A percentile compares a stretch with the other conserved stretches of the same genome.
Evolutionary conservation across 2,888 invertebrate genomes (phyloP).

Genomic region (Calameuta filiformis): DNA sequence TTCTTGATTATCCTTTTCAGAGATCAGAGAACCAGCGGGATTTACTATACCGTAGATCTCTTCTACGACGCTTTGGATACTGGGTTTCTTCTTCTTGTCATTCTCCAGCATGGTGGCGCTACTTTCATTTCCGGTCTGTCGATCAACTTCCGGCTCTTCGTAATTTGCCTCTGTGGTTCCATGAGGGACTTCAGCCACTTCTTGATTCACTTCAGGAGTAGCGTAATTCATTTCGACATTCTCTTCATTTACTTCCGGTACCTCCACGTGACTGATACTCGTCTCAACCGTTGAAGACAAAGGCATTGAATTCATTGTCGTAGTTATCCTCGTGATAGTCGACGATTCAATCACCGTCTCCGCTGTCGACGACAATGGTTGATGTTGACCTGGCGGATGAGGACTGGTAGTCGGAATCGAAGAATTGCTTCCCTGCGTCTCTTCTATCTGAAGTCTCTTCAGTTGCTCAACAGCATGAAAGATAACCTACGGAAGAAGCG

Average conservation of each 20-base stretch:
- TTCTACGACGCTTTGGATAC: conserved; percentile 45
- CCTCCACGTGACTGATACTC: conserved; percentile 36
- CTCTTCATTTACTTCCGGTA: conserved; percentile 50
- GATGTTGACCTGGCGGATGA: conserved; percentile 40
- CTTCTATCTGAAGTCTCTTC: conserved; percentile 44
- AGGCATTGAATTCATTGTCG: not conserved
- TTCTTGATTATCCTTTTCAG: not conserved
- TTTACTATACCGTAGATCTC: conserved; percentile 46
- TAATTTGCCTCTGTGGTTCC: conserved; percentile 35
- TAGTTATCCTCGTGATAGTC: not conserved
- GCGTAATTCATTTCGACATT: conserved; percentile 46
- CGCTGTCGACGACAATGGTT: conserved; percentile 8
- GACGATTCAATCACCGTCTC: not conserved
- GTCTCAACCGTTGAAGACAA: not conserved
- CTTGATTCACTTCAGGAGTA: conserved; percentile 47
- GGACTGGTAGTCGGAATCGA: conserved; percentile 37
- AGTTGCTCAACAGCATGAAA: conserved; percentile 57
- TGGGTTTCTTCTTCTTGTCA: conserved; percentile 29
- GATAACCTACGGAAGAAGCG: conserved; percentile 44
- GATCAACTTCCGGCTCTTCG: conserved; percentile 17
- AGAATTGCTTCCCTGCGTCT: conserved; percentile 28
- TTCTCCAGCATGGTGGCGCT: not conserved
- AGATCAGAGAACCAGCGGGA: conserved; percentile 11
- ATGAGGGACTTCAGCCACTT: conserved; percentile 35
- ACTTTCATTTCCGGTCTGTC: conserved; percentile 13